Evolutionary conservation across 1,140 invertebrate genomes (phyloP).

Genomic region (Yoshiicerus persimilis): DNA sequence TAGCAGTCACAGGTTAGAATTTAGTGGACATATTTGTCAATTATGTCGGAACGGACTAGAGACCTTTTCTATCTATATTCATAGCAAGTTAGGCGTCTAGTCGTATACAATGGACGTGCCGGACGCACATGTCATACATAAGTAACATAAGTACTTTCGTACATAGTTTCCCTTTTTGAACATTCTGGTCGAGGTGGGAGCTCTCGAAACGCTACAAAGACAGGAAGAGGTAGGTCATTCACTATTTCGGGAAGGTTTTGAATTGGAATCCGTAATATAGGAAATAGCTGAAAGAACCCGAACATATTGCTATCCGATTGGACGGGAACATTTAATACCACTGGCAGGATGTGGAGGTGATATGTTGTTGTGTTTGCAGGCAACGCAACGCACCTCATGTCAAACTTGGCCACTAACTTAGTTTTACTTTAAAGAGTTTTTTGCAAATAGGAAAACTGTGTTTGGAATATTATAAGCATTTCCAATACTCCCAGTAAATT

Average conservation of each 20-base stretch:
- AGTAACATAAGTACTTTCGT: slow-evolving; percentile 7
- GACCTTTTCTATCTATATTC: not conserved
- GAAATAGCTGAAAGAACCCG: not conserved
- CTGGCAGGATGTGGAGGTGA: not conserved
- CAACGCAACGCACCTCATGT: not conserved
- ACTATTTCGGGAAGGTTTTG: not conserved
- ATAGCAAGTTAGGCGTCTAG: not conserved
- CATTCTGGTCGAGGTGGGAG: not conserved
- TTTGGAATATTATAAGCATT: not conserved
- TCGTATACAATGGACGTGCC: slow-evolving; percentile 1
- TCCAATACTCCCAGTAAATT: not conserved
- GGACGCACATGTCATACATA: slow-evolving; percentile 4
- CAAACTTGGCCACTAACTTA: not conserved
- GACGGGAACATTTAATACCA: not conserved
- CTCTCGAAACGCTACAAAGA: not conserved
- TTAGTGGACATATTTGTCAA: not conserved
- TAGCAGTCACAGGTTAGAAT: slow-evolving; percentile 5
- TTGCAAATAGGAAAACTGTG: not conserved
- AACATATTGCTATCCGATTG: not conserved
- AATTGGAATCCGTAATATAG: not conserved
- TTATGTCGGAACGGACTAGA: not conserved
- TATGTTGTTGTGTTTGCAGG: not conserved
- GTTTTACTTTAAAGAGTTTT: not conserved
- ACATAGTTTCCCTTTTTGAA: slow-evolving; percentile 17
- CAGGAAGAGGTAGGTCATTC: not conserved